phyloP scores from a whole-genome alignment of 2,888 invertebrate species.

The Drosophila cognata region DNA sequence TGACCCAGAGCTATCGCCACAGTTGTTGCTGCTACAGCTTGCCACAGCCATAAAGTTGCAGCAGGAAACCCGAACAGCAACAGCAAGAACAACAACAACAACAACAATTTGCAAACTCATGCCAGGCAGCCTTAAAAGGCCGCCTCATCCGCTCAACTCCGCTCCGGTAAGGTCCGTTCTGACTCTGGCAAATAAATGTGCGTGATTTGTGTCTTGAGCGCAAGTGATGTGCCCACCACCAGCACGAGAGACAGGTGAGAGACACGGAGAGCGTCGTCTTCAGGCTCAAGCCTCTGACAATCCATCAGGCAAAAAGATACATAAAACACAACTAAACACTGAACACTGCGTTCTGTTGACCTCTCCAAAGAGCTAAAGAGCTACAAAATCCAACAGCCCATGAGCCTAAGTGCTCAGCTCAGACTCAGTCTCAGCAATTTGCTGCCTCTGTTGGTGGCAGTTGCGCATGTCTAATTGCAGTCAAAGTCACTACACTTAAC shows the following conservation, averaged over 20 bases:
- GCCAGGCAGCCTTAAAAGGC: constrained; percentile 76
- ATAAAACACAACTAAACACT: constrained; percentile 36
- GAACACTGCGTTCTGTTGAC: constrained; percentile 70
- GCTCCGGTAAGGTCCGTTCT: constrained; percentile 15
- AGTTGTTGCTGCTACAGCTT: constrained; percentile 37
- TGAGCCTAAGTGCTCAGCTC: constrained; percentile 28
- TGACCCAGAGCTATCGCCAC: constrained; percentile 75
- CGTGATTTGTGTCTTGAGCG: constrained; percentile 69
- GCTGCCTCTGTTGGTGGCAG: constrained; percentile 55
- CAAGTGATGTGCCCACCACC: constrained; percentile 70
- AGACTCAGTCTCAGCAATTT: background rate
- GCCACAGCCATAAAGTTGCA: constrained; percentile 72
- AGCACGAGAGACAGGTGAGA: constrained; percentile 41
- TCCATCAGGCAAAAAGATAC: constrained; percentile 60
- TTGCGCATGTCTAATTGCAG: constrained; percentile 76
- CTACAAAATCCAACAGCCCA: constrained; percentile 7
- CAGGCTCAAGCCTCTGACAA: constrained; percentile 56
- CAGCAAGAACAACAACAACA: constrained; percentile 53
- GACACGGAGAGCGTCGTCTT: constrained; percentile 33
- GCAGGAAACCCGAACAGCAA: constrained; percentile 64
- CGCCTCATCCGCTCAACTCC: constrained; percentile 62
- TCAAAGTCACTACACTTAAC: constrained; percentile 58
- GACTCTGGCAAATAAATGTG: constrained; percentile 66
- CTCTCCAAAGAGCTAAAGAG: constrained; percentile 42
- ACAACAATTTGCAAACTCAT: constrained; percentile 79